Evolutionary conservation across 2,113 vertebrate genomes (phyloP).

Genomic region (Amblyornis subalaris): DNA sequence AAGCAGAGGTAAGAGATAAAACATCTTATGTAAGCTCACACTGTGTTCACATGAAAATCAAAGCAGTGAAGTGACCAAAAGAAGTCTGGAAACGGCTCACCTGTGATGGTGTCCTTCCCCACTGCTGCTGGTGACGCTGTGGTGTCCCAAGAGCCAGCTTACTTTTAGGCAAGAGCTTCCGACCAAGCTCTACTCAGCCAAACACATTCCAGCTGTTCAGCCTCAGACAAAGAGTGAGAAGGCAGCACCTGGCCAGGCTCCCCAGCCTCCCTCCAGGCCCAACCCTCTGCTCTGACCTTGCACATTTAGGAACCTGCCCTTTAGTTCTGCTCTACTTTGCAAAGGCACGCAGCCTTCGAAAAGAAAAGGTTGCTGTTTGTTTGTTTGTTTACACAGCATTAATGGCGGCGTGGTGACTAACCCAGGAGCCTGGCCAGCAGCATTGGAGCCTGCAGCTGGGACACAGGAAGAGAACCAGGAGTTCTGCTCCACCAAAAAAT

Average conservation of each 20-base stretch:
- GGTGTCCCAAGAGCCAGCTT: neutral
- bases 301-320: neutral
- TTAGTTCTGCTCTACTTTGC: constrained; percentile 10
- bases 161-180: neutral
- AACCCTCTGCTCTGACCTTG: neutral
- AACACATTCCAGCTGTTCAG: neutral
- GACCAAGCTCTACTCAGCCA: neutral
- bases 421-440: neutral
- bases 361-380: neutral
- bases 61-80: neutral
- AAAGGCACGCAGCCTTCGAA: neutral
- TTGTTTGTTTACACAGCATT: neutral
- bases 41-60: rapidly evolving
- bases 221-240: neutral
- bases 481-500: neutral
- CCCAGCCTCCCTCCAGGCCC: neutral
- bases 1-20: neutral
- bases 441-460: neutral
- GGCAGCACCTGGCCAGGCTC: neutral
- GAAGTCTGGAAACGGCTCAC: rapidly evolving
- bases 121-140: rapidly evolving
- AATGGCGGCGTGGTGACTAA: neutral
- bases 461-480: neutral
- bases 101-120: rapidly evolving
- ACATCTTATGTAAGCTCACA: rapidly evolving